Base-by-base conservation (phyloP, 2,113 vertebrate genomes). In the Corvus cornix region DNA sequence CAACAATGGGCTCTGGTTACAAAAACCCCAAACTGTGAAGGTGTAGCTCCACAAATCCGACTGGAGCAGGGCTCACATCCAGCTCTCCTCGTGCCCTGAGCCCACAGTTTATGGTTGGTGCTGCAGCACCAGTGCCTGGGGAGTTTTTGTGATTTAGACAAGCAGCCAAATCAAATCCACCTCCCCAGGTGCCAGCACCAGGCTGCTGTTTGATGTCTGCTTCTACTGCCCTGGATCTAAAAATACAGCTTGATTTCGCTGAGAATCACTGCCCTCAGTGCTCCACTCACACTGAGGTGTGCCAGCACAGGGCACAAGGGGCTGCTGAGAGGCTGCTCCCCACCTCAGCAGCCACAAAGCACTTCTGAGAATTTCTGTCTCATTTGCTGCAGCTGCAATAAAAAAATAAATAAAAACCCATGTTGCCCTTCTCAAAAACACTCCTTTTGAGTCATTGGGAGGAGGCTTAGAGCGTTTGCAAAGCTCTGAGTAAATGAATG, bases 371-470 rank as follows among this genome's bases (percentile, higher is more conserved):
- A 39, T 60, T 87, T 82, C 77, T 89, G 73, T 68, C 48, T 87
- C 43, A 10, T 82, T 58, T 91, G 66, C 56, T 84, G 33, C 80
- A 87, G 43, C 63, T 84, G 30, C 1, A 60, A 53, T 37, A 16
- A 84, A 75, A 24, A 53, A 52, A 51, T 5, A n/a, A 66, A 48
- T 19, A 6, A 59, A 59, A 35, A 48, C 26, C 15, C 52, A 64
- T 0, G 0, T 3, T 74, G 35, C 19, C 33, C n/a, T 93, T 77
- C 53, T 89, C 37, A 68, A 44, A 55, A 67, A n/a, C 0, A 2
- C 18, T 15, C 67, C 35, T 63, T 83, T 43, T 63, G 33, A 89
- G 51, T 67, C 52, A 83, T 0, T 44, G 44, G 39, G 56, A 83
- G 51, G 43, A 81, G 10, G 27, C n/a, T 95, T 78, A 13, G 76